Evolutionary conservation across 2,113 vertebrate species (phyloP).

Genomic region (Paedocypris sp.): DNA sequence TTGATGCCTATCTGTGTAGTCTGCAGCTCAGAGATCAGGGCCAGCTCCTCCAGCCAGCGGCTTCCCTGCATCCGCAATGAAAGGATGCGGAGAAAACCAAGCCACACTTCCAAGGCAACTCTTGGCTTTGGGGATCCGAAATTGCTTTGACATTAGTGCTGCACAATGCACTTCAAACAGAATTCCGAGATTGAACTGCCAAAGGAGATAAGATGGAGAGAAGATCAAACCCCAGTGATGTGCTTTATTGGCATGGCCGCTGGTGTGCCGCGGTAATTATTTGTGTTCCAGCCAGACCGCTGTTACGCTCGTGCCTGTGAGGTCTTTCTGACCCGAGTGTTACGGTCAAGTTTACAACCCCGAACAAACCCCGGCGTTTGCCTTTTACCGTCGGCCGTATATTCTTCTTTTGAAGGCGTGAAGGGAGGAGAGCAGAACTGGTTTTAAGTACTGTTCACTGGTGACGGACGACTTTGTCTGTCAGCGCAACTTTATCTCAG

Average conservation of each 20-base stretch:
- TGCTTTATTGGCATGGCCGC: conserved; percentile 35
- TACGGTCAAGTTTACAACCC: not conserved
- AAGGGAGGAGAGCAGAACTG: not conserved
- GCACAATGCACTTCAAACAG: conserved; percentile 45
- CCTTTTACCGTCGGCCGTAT: no score
- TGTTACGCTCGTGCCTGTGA: not conserved
- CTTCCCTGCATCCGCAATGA: conserved; percentile 30
- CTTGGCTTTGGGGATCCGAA: conserved; percentile 31
- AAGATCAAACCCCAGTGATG: conserved; percentile 37
- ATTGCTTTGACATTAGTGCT: conserved; percentile 40
- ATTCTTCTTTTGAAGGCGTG: no score
- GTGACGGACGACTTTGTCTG: not conserved
- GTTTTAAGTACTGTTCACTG: not conserved
- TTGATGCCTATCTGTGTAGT: conserved; percentile 40
- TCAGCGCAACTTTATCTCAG: no score
- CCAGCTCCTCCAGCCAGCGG: not conserved
- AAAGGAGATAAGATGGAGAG: conserved; percentile 44
- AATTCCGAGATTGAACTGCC: conserved; percentile 42
- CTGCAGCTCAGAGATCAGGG: conserved; percentile 29
- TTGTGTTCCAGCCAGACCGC: conserved; percentile 25
- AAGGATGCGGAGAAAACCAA: conserved; percentile 23
- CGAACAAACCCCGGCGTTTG: not conserved
- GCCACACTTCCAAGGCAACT: conserved; percentile 27
- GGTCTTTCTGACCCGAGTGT: not conserved
- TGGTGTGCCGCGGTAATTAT: conserved; percentile 15